Base-by-base conservation (phyloP, 2,797 vertebrate species). In the Anguilla obscura region DNA sequence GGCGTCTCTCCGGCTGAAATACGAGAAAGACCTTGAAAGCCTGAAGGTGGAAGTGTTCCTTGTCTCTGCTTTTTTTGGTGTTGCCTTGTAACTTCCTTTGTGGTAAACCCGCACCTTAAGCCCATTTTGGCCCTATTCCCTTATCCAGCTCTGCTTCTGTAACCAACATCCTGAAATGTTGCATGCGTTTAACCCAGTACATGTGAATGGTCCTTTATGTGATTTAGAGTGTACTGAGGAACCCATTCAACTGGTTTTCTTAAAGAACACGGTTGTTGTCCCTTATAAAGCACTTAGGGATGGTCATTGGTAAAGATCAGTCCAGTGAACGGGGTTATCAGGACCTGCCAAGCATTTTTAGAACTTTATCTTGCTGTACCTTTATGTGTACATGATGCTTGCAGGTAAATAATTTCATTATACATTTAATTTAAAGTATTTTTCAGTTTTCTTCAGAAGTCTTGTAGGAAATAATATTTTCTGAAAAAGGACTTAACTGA, bases 11-110 rank as follows among this genome's bases (percentile, higher is more conserved):
- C 96, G 94, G 91, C 94, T 93, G 95, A 97, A 96, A 96, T 97
- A 96, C 92, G 94, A 96, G 92, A 96, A 91, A 95, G 95, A 96
- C 91, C 95, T 97, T 96, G 96, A 96, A 90, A 95, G 96, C 88
- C 93, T 97, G 91, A 97, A 97, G 96, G 96, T 97, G 96, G 94
- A 96, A 93, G 91, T 93, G 91, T 94, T 95, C 94, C 91, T 95
- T 95, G 93, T 91, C 76, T 87, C 85, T 88, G 71, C 85, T 90
- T 95, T 93, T 93, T 88, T 89, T 90, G 94, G 93, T 96, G 94
- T 95, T 94, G 93, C 93, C 95, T 95, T 96, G 93, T 96, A 93
- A 94, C 92, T 79, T 94, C 93, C 63, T 93, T 93, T 96, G 95
- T 97, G 95, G 92, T 93, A 94, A 93, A 89, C 88, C 85, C 86